phyloP scores from a whole-genome alignment of 2,797 vertebrate genomes.

The Urocyon cinereoargenteus region DNA sequence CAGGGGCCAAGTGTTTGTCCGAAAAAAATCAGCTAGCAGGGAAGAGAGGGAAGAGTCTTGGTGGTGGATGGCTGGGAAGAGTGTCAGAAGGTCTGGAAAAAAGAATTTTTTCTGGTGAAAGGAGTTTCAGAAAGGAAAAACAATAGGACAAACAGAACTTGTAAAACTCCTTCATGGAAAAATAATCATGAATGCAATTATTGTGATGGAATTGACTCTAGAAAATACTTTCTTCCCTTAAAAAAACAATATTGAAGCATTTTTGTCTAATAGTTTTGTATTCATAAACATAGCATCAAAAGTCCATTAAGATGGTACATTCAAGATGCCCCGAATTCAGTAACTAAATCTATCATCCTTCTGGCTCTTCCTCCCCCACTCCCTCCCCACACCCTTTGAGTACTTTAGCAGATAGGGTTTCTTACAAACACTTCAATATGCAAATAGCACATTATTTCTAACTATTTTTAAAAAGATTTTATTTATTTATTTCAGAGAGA shows the following conservation, averaged over 20 bases:
- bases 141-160: neutral
- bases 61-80: neutral
- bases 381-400: neutral
- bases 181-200: constrained; percentile 28
- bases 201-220: neutral
- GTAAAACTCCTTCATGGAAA: neutral
- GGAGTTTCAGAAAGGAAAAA: neutral
- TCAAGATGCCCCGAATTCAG: constrained; percentile 16
- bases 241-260: neutral
- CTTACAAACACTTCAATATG: neutral
- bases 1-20: neutral
- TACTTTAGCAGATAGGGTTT: neutral
- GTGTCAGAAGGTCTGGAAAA: neutral
- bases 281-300: constrained; percentile 42
- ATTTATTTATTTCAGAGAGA: too few relatives aligned
- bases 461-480: neutral
- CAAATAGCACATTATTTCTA: neutral
- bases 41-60: neutral
- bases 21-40: neutral
- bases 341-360: neutral
- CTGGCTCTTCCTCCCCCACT: neutral
- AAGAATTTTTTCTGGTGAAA: neutral
- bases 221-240: constrained; percentile 48
- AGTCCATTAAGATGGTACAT: neutral
- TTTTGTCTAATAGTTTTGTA: constrained; percentile 50